Base-by-base conservation (phyloP, 2,797 vertebrate species). In the Gymnodraco acuticeps region DNA sequence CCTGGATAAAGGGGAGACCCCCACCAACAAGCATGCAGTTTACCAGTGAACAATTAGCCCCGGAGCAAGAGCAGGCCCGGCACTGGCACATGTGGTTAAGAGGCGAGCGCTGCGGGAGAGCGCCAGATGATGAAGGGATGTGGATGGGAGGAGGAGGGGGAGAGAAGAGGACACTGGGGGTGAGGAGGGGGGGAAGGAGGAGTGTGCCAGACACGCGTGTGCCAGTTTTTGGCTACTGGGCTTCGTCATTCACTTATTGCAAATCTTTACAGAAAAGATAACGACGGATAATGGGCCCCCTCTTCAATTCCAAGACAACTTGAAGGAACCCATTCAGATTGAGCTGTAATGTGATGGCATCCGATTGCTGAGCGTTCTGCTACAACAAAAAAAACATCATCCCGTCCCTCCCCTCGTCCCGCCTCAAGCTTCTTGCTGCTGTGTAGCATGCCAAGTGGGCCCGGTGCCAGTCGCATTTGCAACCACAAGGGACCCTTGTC, bases 31-130 rank as follows among this genome's bases (percentile, higher is more conserved):
- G 87, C 90, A 73, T 79, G 87, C 88, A 87, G 88, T 92, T 93
- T 91, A 92, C 91, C 88, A 87, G 85, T 93, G 95, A 96, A 96
- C 97, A 98, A 98, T 98, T 96, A 97, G 93, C 94, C 96, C 96
- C 90, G 94, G 95, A 97, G 94, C 95, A 90, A 84, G 94, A 96
- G 94, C 89, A 92, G 81, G 96, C 95, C 94, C 84, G 87, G 93
- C 93, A 88, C 93, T 90, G 91, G 96, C 96, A 96, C 95, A 96
- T 95, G 95, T 95, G 97, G 95, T 95, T 90, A 87, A 91, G 89
- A 93, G 89, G 87, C 89, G 80, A 87, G 74, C 87, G 69, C 93
- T 88, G 90, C 90, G 64, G 93, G 96, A 93, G 96, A 95, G 95
- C 80, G 83, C 91, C 96, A 96, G 95, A 97, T 96, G 97, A 98